These are phyloP conservation scores for Zosterops hypoxanthus DNA, from an alignment of 2,113 vertebrate species.

Conservation along the genomic window DNA sequence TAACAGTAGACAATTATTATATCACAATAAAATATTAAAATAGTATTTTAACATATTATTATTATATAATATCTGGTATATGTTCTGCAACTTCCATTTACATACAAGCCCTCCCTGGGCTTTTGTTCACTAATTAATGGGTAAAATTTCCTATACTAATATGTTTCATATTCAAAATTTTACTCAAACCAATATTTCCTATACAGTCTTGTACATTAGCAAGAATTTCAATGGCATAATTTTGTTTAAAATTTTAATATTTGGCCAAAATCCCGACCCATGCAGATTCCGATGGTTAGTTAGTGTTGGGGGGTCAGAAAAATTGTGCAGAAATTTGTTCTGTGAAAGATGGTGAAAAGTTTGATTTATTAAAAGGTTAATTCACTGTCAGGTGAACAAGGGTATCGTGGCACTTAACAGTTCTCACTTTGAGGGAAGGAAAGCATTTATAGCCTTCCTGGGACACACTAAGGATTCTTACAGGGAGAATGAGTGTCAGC, in stretches of 20 bases:
- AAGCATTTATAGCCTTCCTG: not conserved
- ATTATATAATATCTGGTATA: not conserved
- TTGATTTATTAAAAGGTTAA: not conserved
- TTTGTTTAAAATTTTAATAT: not conserved
- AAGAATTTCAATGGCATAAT: not conserved
- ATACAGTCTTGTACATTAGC: not conserved
- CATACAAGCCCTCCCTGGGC: not conserved
- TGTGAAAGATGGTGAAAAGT: not conserved
- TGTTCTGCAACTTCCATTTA: not conserved
- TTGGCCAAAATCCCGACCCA: not conserved
- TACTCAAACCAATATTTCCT: not conserved
- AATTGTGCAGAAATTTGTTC: not conserved
- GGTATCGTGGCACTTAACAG: fast-evolving
- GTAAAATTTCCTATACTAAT: not conserved
- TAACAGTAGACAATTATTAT: not conserved
- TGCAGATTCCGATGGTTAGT: not conserved
- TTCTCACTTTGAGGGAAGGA: not conserved
- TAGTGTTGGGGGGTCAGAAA: not conserved
- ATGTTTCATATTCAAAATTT: not conserved
- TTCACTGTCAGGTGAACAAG: not conserved
- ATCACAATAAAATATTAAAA: no score
- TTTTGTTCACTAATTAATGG: not conserved
- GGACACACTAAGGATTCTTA: not conserved
- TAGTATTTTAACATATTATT: not conserved
- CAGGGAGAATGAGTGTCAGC: not conserved